phyloP scores from a whole-genome alignment of 2,797 vertebrate species.

The Psittacula echo region DNA sequence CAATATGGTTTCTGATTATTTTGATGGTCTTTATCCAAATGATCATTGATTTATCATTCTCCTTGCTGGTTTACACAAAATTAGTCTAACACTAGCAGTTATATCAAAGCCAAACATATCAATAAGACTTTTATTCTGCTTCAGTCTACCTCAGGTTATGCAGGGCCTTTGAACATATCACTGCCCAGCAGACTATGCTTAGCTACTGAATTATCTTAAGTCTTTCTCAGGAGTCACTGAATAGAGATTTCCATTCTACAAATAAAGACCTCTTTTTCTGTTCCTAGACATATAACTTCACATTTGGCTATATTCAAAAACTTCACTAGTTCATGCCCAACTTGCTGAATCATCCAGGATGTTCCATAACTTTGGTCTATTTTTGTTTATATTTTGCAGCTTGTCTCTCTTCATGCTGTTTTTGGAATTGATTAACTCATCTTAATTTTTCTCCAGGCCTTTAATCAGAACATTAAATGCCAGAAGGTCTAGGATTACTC shows the following conservation, averaged over 20 bases:
- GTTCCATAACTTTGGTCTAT: not conserved
- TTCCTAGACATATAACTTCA: not conserved
- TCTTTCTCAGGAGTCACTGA: not conserved
- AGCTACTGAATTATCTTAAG: not conserved
- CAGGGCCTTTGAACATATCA: not conserved
- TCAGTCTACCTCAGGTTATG: not conserved
- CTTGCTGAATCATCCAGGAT: not conserved
- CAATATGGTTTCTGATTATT: not conserved
- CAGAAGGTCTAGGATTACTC: not conserved
- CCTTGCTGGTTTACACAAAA: not conserved
- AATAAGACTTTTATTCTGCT: not conserved
- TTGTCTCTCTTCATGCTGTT: not conserved
- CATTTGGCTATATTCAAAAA: not conserved
- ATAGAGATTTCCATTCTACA: not conserved
- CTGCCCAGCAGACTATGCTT: not conserved
- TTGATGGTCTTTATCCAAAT: not conserved
- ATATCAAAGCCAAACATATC: not conserved
- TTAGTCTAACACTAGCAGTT: not conserved
- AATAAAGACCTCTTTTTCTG: not conserved
- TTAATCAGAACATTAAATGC: not conserved
- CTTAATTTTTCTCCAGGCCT: not conserved
- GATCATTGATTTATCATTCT: not conserved
- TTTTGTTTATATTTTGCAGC: not conserved
- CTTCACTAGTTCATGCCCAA: not conserved
- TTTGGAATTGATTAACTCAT: not conserved